Evolutionary conservation across 2,113 vertebrate species (phyloP).

Genomic region (Cervus canadensis): DNA sequence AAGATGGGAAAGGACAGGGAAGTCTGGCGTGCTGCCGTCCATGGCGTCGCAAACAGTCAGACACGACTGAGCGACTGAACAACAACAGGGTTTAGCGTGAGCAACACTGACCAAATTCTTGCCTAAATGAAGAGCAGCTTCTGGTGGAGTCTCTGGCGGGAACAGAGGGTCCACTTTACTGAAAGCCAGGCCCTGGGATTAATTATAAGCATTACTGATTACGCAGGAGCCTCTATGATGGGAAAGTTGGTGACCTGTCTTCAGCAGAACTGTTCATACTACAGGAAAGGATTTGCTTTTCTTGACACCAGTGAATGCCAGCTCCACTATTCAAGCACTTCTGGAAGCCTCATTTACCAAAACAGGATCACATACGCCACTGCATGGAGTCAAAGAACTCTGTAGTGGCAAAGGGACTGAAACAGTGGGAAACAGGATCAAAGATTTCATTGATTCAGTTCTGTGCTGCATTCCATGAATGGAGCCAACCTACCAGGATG

Average conservation of each 20-base stretch:
- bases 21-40: not conserved
- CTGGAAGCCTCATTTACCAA: not conserved
- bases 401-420: not conserved
- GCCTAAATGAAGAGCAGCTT: not conserved
- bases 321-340: not conserved
- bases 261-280: not conserved
- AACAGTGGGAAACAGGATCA: not conserved
- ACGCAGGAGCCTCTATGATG: not conserved
- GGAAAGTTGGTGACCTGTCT: not conserved
- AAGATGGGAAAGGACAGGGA: not conserved
- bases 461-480: not conserved
- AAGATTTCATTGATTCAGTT: not conserved
- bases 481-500: not conserved
- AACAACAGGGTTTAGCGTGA: not conserved
- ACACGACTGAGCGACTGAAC: not conserved
- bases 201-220: not conserved
- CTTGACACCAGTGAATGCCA: not conserved
- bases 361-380: not conserved
- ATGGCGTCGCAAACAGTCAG: not conserved
- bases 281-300: no score
- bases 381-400: not conserved
- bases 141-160: not conserved
- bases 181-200: no score
- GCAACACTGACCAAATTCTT: not conserved
- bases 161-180: not conserved